Evolutionary conservation across 2,888 invertebrate species (phyloP).

Genomic region (Rhingia rostrata): DNA sequence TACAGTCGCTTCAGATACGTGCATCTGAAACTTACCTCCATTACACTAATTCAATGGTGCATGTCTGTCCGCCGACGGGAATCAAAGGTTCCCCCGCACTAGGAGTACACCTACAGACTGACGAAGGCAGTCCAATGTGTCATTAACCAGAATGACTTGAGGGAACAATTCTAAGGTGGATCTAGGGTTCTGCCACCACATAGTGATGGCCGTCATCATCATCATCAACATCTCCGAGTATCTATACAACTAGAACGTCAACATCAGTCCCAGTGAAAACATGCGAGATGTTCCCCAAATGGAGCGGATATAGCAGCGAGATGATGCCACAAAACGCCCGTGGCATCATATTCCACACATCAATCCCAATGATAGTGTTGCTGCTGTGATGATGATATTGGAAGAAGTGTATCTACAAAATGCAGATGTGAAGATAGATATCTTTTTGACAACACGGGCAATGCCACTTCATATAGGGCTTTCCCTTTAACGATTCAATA

Average conservation of each 20-base stretch:
- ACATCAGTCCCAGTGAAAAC: no score
- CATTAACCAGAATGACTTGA: conserved; percentile 59
- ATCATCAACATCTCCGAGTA: conserved; percentile 12
- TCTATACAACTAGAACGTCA: not conserved
- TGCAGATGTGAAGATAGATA: conserved; percentile 35
- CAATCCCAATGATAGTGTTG: conserved; percentile 40
- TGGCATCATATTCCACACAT: conserved; percentile 59
- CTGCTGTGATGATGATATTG: conserved; percentile 27
- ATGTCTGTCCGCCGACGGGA: conserved; percentile 10
- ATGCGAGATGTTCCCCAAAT: not conserved
- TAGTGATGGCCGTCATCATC: conserved; percentile 44
- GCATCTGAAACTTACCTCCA: conserved; percentile 8
- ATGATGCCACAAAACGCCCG: conserved; percentile 44
- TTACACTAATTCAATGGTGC: conserved; percentile 35
- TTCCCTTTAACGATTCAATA: not conserved
- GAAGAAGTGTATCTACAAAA: conserved; percentile 1
- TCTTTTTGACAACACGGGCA: conserved; percentile 27
- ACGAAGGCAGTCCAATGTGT: conserved; percentile 48
- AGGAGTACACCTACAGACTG: not conserved
- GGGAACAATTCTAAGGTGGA: conserved; percentile 36
- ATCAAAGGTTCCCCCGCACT: conserved; percentile 1
- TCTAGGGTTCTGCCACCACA: conserved; percentile 28
- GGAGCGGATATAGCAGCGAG: not conserved
- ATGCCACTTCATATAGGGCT: conserved; percentile 44
- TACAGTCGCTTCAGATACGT: conserved; percentile 20